Evolutionary conservation across 2,888 invertebrate genomes (phyloP), one percentile per base, ranked within the genome.

Genomic region (Maniola hyperantus): DNA sequence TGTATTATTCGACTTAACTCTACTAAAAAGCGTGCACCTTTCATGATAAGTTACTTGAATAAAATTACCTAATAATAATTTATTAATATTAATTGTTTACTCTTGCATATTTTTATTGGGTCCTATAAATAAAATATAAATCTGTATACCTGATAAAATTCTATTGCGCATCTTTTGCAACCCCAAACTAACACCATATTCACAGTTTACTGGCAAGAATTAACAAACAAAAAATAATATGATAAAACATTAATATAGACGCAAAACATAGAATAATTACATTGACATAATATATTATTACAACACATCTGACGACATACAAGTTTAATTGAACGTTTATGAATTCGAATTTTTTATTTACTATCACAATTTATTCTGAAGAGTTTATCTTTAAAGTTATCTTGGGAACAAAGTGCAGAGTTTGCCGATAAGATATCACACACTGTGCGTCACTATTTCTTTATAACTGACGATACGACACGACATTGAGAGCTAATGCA

Each of bases 371-470:
- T 60, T 70, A 71, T 68, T 65, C 50, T 39, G 18, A 39, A 53
- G 66, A 63, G 65, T 70, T 76, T 76, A 77, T 77, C 75, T 55
- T 33, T 5, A 8, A 63, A 74, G 71, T 77, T 81, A 81, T 82
- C 81, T 66, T 55, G 59, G 71, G 82, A 73, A 71, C 82, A 82
- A 81, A 82, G 83, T 81, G 80, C 82, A 74, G 67, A 72, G 74
- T 71, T 75, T 78, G 42, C 71, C 69, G 78, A 76, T 77, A 74
- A 75, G 73, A 74, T 77, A 75, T 46, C 66, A 36, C 50, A 51
- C 59, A 48, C n/a, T 26, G 36, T 44, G 58, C 62, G 67, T 67
- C 69, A 65, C 54, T 48, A 64, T 46, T 62, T 44, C 13, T 67
- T 57, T 66, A 58, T 42, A 44, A n/a, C 18, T 53, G 46, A 65